phyloP scores from a whole-genome alignment of 2,113 vertebrate genomes.

The Romanogobio albipinnatus region DNA sequence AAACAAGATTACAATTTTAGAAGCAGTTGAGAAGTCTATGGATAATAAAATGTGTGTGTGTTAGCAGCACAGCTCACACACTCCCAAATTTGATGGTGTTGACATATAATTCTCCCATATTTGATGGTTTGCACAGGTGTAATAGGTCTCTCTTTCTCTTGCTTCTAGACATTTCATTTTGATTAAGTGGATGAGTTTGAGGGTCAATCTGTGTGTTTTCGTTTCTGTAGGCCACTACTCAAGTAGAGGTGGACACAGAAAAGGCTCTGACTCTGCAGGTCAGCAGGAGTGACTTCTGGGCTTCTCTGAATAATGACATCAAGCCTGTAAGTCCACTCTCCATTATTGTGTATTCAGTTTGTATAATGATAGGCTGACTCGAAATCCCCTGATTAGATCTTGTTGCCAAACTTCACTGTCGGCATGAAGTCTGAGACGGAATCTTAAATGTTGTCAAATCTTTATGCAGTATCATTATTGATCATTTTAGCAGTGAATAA shows the following conservation, averaged over 20 bases:
- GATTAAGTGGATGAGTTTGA: conserved; percentile 47
- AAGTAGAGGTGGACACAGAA: conserved; percentile 93
- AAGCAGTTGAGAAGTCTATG: neutral
- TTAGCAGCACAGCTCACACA: conserved; percentile 9
- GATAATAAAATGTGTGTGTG: conserved; percentile 11
- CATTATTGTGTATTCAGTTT: conserved; percentile 4
- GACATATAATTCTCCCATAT: conserved; percentile 69
- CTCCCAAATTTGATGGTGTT: conserved; percentile 82
- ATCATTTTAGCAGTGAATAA: neutral
- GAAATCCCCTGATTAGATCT: neutral
- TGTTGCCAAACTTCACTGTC: neutral
- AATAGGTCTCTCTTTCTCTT: conserved; percentile 58
- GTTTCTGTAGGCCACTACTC: conserved; percentile 47
- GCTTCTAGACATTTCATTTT: conserved; percentile 49
- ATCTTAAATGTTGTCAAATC: neutral
- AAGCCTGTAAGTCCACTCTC: conserved; percentile 87
- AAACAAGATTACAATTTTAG: neutral
- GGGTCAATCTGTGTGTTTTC: conserved; percentile 27
- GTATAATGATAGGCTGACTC: neutral
- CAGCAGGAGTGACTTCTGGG: conserved; percentile 86
- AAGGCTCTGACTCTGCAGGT: conserved; percentile 90
- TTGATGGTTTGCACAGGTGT: conserved; percentile 69
- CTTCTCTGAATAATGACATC: conserved; percentile 92
- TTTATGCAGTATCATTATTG: neutral
- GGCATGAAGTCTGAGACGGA: neutral